Evolutionary conservation across 1,140 invertebrate genomes (phyloP), one percentile per base, ranked within the genome.

Genomic region (Papilio xuthus): DNA sequence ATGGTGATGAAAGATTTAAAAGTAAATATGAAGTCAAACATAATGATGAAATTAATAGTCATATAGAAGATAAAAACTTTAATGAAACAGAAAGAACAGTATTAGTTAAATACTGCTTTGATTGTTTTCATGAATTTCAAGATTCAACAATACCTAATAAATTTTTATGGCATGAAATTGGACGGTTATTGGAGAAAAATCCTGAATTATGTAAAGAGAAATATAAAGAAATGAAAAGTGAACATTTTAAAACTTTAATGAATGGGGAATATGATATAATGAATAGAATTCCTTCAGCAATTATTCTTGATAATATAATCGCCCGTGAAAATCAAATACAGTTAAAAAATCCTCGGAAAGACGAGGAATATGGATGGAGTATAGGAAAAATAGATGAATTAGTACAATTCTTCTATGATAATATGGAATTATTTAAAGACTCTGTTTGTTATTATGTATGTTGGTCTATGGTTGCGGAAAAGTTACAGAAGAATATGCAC

Each of bases 131-230:
- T 71, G 92, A 94, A 78, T 94, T 92, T 79, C 85, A 89, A 81
- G 91, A 94, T 85, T 72, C 70, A 1, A 88, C 90, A 1, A 90
- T 94, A 82, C 92, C 92, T 10, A 84, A 90, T 63, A 81, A 80
- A 26, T 93, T 92, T 78, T 80, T 94, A 26, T 94, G 92, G 92
- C 89, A 85, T 78, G 92, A 94, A 86, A 86, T 94, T 23, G 89
- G 92, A 8, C 83, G 91, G 23, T 78, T 92, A 10, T 72, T 94
- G 2, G 85, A 91, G 53, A 94, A 89, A 80, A 82, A 80, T 32
- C 83, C 89, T 18, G 88, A 91, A 1, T 56, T 15, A 15, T 94
- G 91, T 71, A 86, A 88, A 47, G 41, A 83, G 50, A 91, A 89
- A n/a, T 92, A 86, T 81, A 74, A 80, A 9, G 87, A 91, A 69